A percentile compares a stretch with the other conserved stretches of the same genome.
Conservation (phyloP, 2,888 invertebrate species). For the Callyntrura guangdongensis region DNA sequence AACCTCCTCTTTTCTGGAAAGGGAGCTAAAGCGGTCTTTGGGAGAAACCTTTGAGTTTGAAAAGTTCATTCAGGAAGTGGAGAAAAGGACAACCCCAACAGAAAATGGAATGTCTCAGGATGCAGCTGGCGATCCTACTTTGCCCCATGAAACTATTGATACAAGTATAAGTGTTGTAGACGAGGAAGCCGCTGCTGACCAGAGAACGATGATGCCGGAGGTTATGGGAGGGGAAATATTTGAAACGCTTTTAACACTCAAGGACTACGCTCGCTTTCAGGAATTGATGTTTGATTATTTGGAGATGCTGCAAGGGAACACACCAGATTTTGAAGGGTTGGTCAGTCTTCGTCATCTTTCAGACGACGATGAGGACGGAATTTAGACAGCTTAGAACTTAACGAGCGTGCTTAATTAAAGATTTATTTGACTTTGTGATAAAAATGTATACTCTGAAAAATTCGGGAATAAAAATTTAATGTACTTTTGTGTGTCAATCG, state of each 20-base stretch:
- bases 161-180: no score
- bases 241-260: constrained; percentile 55
- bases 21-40: constrained; percentile 28
- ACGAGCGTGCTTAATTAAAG: no score
- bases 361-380: neutral
- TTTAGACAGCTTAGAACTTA: neutral
- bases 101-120: constrained; percentile 10
- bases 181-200: neutral
- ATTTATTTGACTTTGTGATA: no score
- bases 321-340: constrained; percentile 34
- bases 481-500: no score
- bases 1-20: constrained; percentile 26
- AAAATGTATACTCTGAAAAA: no score
- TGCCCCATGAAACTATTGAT: neutral
- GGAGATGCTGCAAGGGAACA: constrained; percentile 43
- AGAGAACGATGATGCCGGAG: neutral
- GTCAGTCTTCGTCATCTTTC: constrained; percentile 26
- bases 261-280: constrained; percentile 62
- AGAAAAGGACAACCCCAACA: constrained; percentile 3
- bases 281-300: constrained; percentile 61
- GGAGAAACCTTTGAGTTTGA: constrained; percentile 56
- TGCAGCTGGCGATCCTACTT: neutral
- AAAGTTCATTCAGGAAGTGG: constrained; percentile 50
- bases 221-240: constrained; percentile 44
- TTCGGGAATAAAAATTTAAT: neutral